Evolutionary conservation across 2,797 vertebrate species (phyloP).

Genomic region (Melanotaenia boesemani): DNA sequence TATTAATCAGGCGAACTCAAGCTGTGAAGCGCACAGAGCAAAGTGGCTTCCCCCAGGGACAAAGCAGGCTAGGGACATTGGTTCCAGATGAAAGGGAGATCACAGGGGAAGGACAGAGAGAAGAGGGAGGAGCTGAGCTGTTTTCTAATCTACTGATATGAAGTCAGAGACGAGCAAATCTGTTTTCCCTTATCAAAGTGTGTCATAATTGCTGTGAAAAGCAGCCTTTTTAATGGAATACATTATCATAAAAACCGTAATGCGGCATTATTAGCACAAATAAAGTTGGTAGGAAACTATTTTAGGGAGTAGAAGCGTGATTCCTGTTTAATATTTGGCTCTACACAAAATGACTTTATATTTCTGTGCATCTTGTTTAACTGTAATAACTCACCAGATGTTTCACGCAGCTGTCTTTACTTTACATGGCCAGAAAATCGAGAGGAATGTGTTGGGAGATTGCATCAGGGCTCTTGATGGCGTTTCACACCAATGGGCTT

Average conservation of each 20-base stretch:
- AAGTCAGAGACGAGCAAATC: constrained; percentile 67
- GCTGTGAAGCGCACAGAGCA: constrained; percentile 72
- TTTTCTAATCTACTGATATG: constrained; percentile 73
- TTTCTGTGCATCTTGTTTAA: constrained; percentile 39
- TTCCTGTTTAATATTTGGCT: constrained; percentile 53
- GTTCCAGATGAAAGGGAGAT: constrained; percentile 82
- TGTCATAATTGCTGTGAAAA: constrained; percentile 68
- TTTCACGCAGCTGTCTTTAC: constrained; percentile 43
- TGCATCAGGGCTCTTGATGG: constrained; percentile 60
- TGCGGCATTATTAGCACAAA: constrained; percentile 45
- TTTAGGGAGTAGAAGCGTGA: constrained; percentile 28
- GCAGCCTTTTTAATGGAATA: constrained; percentile 59
- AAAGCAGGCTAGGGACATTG: constrained; percentile 76
- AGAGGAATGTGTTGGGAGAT: constrained; percentile 53
- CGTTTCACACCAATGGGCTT: constrained; percentile 61
- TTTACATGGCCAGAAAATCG: constrained; percentile 37
- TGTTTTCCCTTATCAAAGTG: constrained; percentile 53
- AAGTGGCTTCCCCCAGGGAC: constrained; percentile 76
- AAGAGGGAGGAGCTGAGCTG: constrained; percentile 60
- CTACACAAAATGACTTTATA: constrained; percentile 26
- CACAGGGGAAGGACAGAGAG: constrained; percentile 45
- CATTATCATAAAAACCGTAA: constrained; percentile 68
- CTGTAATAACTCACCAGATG: constrained; percentile 56
- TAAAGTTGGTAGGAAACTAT: constrained; percentile 59
- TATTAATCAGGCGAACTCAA: constrained; percentile 77